Evolutionary conservation across 1,140 invertebrate genomes (phyloP).

Genomic region (Olivierus martensii): DNA sequence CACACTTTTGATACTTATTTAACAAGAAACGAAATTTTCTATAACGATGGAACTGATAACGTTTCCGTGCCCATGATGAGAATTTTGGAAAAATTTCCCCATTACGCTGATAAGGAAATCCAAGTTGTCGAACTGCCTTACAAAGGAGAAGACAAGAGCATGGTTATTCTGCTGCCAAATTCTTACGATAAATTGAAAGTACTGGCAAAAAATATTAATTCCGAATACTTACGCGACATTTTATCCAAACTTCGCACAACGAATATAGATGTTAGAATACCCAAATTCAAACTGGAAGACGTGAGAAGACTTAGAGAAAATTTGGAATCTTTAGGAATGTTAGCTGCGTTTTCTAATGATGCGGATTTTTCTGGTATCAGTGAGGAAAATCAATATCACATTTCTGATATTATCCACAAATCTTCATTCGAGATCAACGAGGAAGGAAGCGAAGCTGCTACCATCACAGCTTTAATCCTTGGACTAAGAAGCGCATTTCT

Average conservation of each 20-base stretch:
- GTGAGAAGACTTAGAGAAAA: slow-evolving; percentile 43
- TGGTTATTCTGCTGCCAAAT: slow-evolving; percentile 28
- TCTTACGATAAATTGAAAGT: slow-evolving; percentile 11
- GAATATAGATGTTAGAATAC: slow-evolving; percentile 47
- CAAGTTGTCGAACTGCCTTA: background rate
- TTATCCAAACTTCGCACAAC: slow-evolving; percentile 18
- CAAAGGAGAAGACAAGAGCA: slow-evolving; percentile 25
- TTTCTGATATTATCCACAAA: slow-evolving; percentile 54
- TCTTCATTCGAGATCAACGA: slow-evolving; percentile 67
- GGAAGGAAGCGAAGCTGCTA: slow-evolving; percentile 57
- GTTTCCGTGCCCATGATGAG: background rate
- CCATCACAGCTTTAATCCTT: slow-evolving; percentile 42
- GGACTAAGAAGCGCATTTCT: no score
- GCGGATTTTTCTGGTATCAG: slow-evolving; percentile 50
- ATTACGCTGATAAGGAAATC: no score
- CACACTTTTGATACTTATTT: slow-evolving; percentile 44
- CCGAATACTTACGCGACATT: slow-evolving; percentile 15
- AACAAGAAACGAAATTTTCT: slow-evolving; percentile 30
- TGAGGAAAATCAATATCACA: slow-evolving; percentile 31
- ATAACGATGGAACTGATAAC: background rate
- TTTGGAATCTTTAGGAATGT: slow-evolving; percentile 49
- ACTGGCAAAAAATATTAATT: slow-evolving; percentile 22
- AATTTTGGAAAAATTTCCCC: slow-evolving; percentile 3
- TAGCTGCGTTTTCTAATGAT: slow-evolving; percentile 44
- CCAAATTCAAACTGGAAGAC: slow-evolving; percentile 61